Evolutionary conservation across 1,140 invertebrate genomes (phyloP).

Genomic region (Nebria ingens): DNA sequence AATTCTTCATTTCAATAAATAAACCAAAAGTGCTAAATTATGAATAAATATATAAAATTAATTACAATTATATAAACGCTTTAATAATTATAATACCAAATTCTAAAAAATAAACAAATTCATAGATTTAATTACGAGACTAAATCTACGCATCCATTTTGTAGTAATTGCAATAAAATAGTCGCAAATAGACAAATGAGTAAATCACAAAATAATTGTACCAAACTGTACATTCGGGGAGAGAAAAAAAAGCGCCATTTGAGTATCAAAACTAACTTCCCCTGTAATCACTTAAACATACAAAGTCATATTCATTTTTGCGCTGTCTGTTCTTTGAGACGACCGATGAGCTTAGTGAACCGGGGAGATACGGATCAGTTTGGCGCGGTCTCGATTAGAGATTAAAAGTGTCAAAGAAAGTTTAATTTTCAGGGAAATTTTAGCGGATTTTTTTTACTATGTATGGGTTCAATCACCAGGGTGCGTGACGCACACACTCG

Average conservation of each 20-base stretch:
- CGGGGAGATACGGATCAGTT: constrained; percentile 6
- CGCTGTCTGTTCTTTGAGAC: constrained; percentile 10
- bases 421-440: constrained; percentile 33
- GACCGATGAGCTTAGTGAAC: constrained; percentile 5
- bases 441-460: constrained; percentile 28
- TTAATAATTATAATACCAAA: no score
- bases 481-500: constrained; percentile 8
- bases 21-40: no score
- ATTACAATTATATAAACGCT: no score
- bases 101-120: no score
- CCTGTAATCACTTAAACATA: constrained; percentile 17
- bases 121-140: no score
- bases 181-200: no score
- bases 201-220: no score
- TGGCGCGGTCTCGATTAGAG: constrained; percentile 14
- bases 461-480: constrained; percentile 24
- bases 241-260: no score
- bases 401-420: constrained; percentile 29
- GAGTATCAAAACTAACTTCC: constrained; percentile 12
- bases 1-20: background rate
- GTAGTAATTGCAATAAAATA: no score
- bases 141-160: no score
- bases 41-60: no score
- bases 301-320: constrained; percentile 3
- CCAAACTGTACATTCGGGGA: no score